phyloP scores from a whole-genome alignment of 1,140 invertebrate genomes.

The Eriocheir sinensis region DNA sequence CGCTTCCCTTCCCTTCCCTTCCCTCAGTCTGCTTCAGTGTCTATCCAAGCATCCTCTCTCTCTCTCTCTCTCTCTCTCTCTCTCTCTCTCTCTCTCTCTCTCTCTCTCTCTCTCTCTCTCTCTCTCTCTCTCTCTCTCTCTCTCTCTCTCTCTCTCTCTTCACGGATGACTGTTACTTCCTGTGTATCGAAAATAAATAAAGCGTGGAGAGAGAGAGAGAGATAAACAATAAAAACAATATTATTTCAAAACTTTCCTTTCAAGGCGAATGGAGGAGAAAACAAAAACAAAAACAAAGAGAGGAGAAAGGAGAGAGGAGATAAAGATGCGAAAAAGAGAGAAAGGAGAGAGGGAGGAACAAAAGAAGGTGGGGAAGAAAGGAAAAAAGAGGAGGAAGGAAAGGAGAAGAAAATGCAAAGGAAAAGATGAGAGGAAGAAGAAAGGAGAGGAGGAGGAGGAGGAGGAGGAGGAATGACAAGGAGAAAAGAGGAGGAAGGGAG shows the following conservation, averaged over 20 bases:
- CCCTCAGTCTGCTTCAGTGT: too few relatives aligned
- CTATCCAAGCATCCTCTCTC: neutral
- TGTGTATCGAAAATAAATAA: neutral
- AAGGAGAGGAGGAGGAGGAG: constrained; percentile 5
- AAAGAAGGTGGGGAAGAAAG: neutral
- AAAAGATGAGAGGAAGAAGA: neutral
- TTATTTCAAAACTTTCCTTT: neutral
- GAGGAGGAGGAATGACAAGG: neutral
- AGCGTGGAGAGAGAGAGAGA: neutral
- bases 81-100: constrained; percentile 24
- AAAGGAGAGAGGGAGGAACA: neutral
- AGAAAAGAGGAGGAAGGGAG: neutral
- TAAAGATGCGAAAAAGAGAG: neutral
- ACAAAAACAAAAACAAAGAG: constrained; percentile 9
- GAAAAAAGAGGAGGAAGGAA: neutral
- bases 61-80: neutral
- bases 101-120: constrained; percentile 19
- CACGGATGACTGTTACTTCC: neutral
- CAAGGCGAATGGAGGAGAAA: neutral
- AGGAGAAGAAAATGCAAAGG: neutral
- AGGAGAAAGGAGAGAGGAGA: neutral
- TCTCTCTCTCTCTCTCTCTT: neutral
- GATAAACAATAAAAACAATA: neutral
- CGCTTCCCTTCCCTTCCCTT: too few relatives aligned
- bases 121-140: neutral